Conservation (phyloP, 2,113 vertebrate species). For the Brienomyrus longianalis region DNA sequence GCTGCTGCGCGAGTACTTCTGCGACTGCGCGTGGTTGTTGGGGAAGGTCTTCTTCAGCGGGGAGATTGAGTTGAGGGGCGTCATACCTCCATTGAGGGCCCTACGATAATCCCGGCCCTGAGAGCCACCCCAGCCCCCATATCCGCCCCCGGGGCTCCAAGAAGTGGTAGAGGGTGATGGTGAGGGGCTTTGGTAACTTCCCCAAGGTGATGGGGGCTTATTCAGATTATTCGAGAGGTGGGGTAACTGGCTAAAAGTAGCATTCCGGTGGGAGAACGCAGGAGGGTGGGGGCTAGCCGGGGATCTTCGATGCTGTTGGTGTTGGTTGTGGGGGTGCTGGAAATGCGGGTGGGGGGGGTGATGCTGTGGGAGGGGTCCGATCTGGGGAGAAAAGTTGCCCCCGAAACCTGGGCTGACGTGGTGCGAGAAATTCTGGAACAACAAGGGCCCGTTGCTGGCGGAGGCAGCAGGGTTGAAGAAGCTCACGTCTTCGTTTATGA, state of each 20-base stretch:
- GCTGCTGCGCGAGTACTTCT: slow-evolving; percentile 92
- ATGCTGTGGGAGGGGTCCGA: slow-evolving; percentile 93
- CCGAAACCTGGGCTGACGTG: slow-evolving; percentile 95
- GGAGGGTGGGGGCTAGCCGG: slow-evolving; percentile 93
- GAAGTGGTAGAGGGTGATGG: slow-evolving; percentile 91
- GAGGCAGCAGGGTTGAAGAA: slow-evolving; percentile 93
- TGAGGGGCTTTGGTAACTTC: slow-evolving; percentile 95
- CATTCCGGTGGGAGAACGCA: slow-evolving; percentile 90
- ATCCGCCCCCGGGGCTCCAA: slow-evolving; percentile 91
- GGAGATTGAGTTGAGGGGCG: slow-evolving; percentile 94
- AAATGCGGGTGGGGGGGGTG: slow-evolving; percentile 95
- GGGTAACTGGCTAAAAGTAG: slow-evolving; percentile 92
- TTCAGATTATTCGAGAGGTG: slow-evolving; percentile 96
- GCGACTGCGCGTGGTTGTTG: slow-evolving; percentile 91
- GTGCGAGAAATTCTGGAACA: slow-evolving; percentile 98
- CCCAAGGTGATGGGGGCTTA: slow-evolving; percentile 98
- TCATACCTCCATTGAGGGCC: slow-evolving; percentile 90
- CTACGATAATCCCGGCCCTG: slow-evolving; percentile 92
- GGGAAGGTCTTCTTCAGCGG: slow-evolving; percentile 98
- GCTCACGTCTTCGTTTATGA: slow-evolving; percentile 95
- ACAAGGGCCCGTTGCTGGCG: slow-evolving; percentile 90
- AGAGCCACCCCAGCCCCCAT: slow-evolving; percentile 91
- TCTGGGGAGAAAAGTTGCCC: slow-evolving; percentile 95
- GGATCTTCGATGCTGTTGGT: slow-evolving; percentile 95
- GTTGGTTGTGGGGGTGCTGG: slow-evolving; percentile 92